phyloP scores from a whole-genome alignment of 2,888 invertebrate species.

The Drosophila kambysellisi region DNA sequence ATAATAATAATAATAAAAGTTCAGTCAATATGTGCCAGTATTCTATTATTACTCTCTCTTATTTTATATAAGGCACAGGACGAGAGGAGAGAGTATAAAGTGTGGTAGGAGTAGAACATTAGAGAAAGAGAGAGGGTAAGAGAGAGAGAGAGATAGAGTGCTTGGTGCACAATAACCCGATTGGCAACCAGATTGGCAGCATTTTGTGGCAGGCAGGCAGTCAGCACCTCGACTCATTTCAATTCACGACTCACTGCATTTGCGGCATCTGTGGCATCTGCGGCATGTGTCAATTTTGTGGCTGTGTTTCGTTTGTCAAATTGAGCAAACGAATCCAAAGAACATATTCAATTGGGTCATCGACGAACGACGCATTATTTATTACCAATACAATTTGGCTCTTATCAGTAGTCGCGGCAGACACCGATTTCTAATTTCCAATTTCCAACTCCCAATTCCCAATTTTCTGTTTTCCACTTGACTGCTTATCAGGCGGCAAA shows the following conservation, averaged over 20 bases:
- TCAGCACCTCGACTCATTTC: constrained; percentile 12
- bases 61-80: neutral
- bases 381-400: constrained; percentile 11
- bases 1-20: neutral
- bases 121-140: neutral
- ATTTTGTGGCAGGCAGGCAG: constrained; percentile 14
- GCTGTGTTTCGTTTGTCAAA: constrained; percentile 58
- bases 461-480: constrained; percentile 29
- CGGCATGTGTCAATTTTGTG: constrained; percentile 62
- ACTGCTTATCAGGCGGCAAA: constrained; percentile 27
- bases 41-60: neutral
- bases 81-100: neutral
- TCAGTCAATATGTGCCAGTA: neutral
- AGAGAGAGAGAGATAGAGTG: neutral
- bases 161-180: constrained; percentile 1
- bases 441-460: neutral
- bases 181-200: neutral
- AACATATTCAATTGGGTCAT: constrained; percentile 54
- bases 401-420: constrained; percentile 15
- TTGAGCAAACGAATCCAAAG: constrained; percentile 20
- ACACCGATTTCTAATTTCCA: constrained; percentile 23
- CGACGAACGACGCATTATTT: constrained; percentile 22
- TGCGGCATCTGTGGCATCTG: constrained; percentile 34
- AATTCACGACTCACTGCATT: constrained; percentile 47
- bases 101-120: neutral